phyloP scores from a whole-genome alignment of 2,888 invertebrate genomes.

The Meteorus colon region DNA sequence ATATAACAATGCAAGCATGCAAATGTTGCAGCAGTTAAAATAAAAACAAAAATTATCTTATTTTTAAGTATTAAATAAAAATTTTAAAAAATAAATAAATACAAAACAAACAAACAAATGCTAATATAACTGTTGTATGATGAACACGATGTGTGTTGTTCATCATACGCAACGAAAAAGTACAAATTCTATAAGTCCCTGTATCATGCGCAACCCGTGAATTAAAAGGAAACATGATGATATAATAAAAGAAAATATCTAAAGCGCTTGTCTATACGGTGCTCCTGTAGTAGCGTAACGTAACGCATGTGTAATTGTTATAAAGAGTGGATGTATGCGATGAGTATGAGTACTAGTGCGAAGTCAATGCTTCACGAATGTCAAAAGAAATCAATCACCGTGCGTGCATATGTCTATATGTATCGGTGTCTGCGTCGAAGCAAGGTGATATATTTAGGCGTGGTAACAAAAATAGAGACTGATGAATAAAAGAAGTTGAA shows the following conservation, averaged over 20 bases:
- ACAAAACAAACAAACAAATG: slow-evolving; percentile 12
- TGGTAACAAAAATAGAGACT: slow-evolving; percentile 19
- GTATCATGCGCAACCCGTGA: slow-evolving; percentile 53
- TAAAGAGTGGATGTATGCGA: slow-evolving; percentile 17
- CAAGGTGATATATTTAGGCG: not conserved
- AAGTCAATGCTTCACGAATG: not conserved
- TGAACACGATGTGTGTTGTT: slow-evolving; percentile 44
- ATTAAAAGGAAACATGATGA: slow-evolving; percentile 29
- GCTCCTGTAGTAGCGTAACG: slow-evolving; percentile 42
- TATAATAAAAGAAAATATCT: slow-evolving; percentile 7
- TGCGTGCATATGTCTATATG: slow-evolving; percentile 23
- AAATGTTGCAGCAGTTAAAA: slow-evolving; percentile 37
- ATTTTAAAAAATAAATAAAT: slow-evolving; percentile 42
- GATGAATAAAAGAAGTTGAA: slow-evolving; percentile 25
- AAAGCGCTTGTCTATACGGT: slow-evolving; percentile 34
- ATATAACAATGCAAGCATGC: slow-evolving; percentile 36
- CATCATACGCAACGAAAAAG: slow-evolving; percentile 75
- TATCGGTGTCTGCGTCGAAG: not conserved
- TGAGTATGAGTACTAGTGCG: slow-evolving; percentile 3
- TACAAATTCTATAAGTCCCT: slow-evolving; percentile 84
- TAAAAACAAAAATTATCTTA: slow-evolving; percentile 41
- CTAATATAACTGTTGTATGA: slow-evolving; percentile 37
- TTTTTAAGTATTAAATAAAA: slow-evolving; percentile 44
- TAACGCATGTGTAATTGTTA: slow-evolving; percentile 21
- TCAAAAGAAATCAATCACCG: slow-evolving; percentile 1